These are phyloP conservation scores for Coecobrya sp. DNA, from an alignment of 2,888 invertebrate genomes.

Conservation along the genomic window DNA sequence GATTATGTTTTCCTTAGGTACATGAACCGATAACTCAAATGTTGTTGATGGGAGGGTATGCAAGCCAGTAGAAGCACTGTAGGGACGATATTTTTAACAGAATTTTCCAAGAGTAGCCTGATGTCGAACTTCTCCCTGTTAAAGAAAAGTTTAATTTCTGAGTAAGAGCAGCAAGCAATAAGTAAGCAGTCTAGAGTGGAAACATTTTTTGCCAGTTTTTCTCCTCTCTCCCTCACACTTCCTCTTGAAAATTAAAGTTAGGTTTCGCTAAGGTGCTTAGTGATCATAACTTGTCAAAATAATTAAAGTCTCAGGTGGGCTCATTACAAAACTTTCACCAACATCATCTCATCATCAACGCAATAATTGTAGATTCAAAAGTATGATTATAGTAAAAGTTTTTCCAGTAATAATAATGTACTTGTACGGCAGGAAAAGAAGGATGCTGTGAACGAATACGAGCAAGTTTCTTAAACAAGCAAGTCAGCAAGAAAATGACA, in stretches of 20 bases:
- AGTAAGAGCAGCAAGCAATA: background rate
- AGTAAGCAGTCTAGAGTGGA: background rate
- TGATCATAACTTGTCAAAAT: conserved; percentile 79
- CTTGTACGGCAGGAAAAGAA: background rate
- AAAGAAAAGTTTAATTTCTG: conserved; percentile 62
- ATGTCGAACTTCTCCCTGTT: conserved; percentile 29
- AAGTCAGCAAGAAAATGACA: conserved; percentile 54
- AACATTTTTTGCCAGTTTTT: background rate
- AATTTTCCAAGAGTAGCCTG: conserved; percentile 8
- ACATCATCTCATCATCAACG: conserved; percentile 73
- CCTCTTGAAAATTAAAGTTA: conserved; percentile 24
- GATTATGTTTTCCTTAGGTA: background rate
- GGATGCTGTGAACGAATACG: background rate
- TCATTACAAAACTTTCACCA: conserved; percentile 75
- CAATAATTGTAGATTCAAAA: conserved; percentile 73
- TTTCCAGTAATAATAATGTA: conserved; percentile 44
- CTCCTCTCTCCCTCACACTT: conserved; percentile 2
- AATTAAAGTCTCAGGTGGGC: conserved; percentile 79
- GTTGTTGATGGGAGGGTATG: background rate
- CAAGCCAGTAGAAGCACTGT: background rate
- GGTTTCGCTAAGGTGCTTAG: conserved; percentile 63
- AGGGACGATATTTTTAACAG: conserved; percentile 19
- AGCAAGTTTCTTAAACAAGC: background rate
- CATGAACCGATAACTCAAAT: background rate
- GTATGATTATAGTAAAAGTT: conserved; percentile 63